A percentile compares a stretch with the other conserved stretches of the same genome.
Conservation (phyloP, 2,797 vertebrate genomes). For the Ciconia nigra region DNA sequence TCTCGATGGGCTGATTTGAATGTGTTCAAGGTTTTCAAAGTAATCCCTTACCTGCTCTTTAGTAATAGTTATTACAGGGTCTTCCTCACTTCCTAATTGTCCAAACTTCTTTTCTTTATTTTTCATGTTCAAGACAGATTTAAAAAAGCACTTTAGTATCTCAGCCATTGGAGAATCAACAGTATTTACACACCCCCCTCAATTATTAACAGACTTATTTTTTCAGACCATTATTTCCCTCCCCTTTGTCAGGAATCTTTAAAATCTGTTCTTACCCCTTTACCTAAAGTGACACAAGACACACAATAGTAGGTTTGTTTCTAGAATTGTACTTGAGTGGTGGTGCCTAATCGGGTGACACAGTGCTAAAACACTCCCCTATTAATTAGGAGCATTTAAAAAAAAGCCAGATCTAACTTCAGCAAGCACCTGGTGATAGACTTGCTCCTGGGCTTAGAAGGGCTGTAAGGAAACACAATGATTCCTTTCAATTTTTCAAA, state of each 20-base stretch:
- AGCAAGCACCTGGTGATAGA: background rate
- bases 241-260: background rate
- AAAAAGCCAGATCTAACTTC: background rate
- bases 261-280: background rate
- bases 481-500: background rate
- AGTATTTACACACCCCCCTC: slow-evolving; percentile 22
- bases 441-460: background rate
- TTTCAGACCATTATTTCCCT: slow-evolving; percentile 14
- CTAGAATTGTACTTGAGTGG: background rate
- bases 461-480: background rate
- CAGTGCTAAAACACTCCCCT: background rate
- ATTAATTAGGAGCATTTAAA: background rate
- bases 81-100: slow-evolving; percentile 82
- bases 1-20: background rate
- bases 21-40: slow-evolving; percentile 47
- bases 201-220: background rate
- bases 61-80: slow-evolving; percentile 75
- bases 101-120: slow-evolving; percentile 81
- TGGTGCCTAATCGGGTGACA: background rate
- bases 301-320: background rate
- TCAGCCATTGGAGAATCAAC: slow-evolving; percentile 70
- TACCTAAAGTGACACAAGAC: background rate
- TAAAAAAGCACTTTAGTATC: slow-evolving; percentile 80
- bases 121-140: slow-evolving; percentile 82
- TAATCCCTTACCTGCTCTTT: slow-evolving; percentile 68